Evolutionary conservation across 2,113 vertebrate species (phyloP), one percentile per base, ranked within the genome.

Genomic region (Chionodraco myersi): DNA sequence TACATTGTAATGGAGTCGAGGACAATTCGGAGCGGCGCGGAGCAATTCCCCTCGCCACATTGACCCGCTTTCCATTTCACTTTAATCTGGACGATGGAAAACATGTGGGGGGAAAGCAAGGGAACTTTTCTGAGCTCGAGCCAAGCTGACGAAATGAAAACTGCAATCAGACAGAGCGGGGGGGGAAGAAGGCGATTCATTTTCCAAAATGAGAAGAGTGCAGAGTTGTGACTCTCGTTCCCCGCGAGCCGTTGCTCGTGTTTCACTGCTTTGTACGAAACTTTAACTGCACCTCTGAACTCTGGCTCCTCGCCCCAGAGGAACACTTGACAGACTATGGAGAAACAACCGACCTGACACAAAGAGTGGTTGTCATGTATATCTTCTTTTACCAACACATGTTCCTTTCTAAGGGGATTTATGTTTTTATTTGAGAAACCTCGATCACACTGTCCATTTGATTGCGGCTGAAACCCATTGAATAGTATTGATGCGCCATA

Each of bases 21-120:
- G 71, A 61, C 65, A 47, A 69, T 52, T 44, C 47, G 36, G 45
- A 48, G 15, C 10, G 36, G 36, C 36, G 36, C 36, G 36, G 36
- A 81, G 52, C 66, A 48, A 23, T 51, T 65, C 41, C 57, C 71
- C 45, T 45, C 48, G 51, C 21, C 62, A 52, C 78, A 67, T 80
- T 86, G 85, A 77, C 77, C 70, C 15, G 3, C 51, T 66, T 72
- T 87, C 68, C 60, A 74, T 83, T 85, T 83, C 77, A 70, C 79
- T 80, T 79, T 68, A 71, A 81, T 83, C 61, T 59, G 57, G 26
- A 85, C 74, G 60, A 85, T 62, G 65, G 79, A 72, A 79, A 82
- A 71, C 74, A 80, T 52, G 66, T 88, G 75, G 48, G 26, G 26
- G 13, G 14, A 59, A 49, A n/a, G 11, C 2, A 3, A 49, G 57